Evolutionary conservation across 2,888 invertebrate species (phyloP), one percentile per base, ranked within the genome.

Genomic region (Pedicia rivosa): DNA sequence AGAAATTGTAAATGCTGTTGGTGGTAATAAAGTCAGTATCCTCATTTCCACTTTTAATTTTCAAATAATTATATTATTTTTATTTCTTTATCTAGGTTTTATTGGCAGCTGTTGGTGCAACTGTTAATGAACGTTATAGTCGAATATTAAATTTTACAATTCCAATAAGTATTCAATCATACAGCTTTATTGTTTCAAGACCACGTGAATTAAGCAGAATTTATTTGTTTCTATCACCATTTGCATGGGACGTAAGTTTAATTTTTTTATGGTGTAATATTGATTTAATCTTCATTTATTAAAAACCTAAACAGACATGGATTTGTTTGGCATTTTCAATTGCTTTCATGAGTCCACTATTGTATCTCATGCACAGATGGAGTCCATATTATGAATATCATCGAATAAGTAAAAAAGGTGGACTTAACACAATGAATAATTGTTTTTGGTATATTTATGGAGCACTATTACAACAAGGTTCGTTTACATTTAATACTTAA

Each of bases 381-480:
- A 82, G 80, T 47, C 83, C 82, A 0, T 78, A 70, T 50, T 78
- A 79, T 48, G 72, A 72, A 43, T 73, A 71, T 35, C 66, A 67
- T 56, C 68, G 69, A 31, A 65, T 68, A 33, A 44, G 50, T n/a
- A 62, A 62, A 1, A 60, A 64, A 43, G 70, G 70, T 3, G 78
- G 78, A 0, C 49, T 70, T 10, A 59, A 50, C 10, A 57, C 52
- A 13, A 31, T 61, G 3, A 56, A 53, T 25, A 59, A 54, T 42
- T 59, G 56, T 41, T 63, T 63, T 36, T 66, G 64, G 59, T 91
- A 91, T 51, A 73, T 87, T 53, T 91, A 86, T 51, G 91, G 91
- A 2, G 88, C 91, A 2, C 62, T 92, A 36, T 64, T 92, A 26
- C 90, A 91, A 50, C 90, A 91, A 76, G 90, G 88, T 83, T 51